Conservation (phyloP, 1,140 invertebrate genomes). For the Pogonomyrmex barbatus region DNA sequence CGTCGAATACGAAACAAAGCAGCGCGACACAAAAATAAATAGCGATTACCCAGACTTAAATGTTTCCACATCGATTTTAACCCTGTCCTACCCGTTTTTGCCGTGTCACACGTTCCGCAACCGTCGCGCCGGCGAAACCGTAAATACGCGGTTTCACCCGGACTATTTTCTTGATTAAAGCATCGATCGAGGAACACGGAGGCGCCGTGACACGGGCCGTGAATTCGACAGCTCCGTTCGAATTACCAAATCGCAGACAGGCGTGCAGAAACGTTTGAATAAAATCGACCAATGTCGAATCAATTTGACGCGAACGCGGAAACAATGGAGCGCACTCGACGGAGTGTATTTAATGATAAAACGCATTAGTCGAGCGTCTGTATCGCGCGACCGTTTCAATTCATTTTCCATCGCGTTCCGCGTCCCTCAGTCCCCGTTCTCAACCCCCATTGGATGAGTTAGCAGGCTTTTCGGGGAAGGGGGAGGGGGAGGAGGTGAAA, state of each 20-base stretch:
- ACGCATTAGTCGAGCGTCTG: slow-evolving; percentile 1
- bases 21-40: not conserved
- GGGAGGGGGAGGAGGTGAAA: not conserved
- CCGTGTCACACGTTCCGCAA: slow-evolving; percentile 6
- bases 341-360: slow-evolving; percentile 39
- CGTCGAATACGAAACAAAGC: not conserved
- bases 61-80: slow-evolving; percentile 36
- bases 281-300: slow-evolving; percentile 33
- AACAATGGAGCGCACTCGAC: slow-evolving; percentile 14
- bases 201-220: not conserved
- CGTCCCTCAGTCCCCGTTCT: not conserved
- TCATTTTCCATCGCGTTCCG: not conserved
- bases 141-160: slow-evolving; percentile 24
- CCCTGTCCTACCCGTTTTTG: slow-evolving; percentile 18
- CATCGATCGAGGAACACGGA: slow-evolving; percentile 27
- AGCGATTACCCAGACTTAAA: not conserved
- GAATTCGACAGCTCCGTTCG: slow-evolving; percentile 10
- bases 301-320: slow-evolving; percentile 10
- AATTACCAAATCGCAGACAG: slow-evolving; percentile 18
- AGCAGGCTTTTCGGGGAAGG: not conserved
- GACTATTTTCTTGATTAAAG: slow-evolving; percentile 45
- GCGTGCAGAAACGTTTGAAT: not conserved
- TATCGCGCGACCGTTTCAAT: slow-evolving; percentile 6
- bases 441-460: not conserved
- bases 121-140: not conserved